Conservation (phyloP, 2,888 invertebrate genomes). For the Azorinus chamasolen region DNA sequence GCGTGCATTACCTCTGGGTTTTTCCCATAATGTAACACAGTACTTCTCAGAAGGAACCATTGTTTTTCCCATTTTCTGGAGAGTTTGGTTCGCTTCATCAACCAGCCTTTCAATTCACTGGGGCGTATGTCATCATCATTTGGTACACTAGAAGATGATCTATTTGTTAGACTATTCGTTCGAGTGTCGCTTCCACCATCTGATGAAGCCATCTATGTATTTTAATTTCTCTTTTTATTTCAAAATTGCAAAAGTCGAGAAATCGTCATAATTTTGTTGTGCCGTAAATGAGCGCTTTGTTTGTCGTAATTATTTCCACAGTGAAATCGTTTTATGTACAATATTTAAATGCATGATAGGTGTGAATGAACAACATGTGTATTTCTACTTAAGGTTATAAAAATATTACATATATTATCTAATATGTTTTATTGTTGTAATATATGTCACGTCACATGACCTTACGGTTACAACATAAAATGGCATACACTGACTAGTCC, state of each 20-base stretch:
- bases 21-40: conserved; percentile 82
- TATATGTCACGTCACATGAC: conserved; percentile 43
- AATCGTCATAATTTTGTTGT: conserved; percentile 23
- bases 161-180: conserved; percentile 70
- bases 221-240: not conserved
- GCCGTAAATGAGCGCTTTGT: conserved; percentile 46
- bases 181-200: conserved; percentile 77
- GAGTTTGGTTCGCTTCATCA: conserved; percentile 83
- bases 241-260: not conserved
- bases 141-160: conserved; percentile 67
- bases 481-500: too few species aligned
- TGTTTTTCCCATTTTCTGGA: conserved; percentile 85
- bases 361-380: too few species aligned
- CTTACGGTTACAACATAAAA: conserved; percentile 30
- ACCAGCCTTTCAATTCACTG: conserved; percentile 82
- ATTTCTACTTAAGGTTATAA: too few species aligned
- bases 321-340: not conserved
- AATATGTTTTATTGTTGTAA: conserved; percentile 25
- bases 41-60: conserved; percentile 84
- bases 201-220: conserved; percentile 79
- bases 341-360: too few species aligned
- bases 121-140: conserved; percentile 66
- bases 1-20: conserved; percentile 82
- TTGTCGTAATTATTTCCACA: conserved; percentile 51
- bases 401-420: not conserved